Conservation (phyloP, 2,113 vertebrate genomes). For the Nipponia nippon region DNA sequence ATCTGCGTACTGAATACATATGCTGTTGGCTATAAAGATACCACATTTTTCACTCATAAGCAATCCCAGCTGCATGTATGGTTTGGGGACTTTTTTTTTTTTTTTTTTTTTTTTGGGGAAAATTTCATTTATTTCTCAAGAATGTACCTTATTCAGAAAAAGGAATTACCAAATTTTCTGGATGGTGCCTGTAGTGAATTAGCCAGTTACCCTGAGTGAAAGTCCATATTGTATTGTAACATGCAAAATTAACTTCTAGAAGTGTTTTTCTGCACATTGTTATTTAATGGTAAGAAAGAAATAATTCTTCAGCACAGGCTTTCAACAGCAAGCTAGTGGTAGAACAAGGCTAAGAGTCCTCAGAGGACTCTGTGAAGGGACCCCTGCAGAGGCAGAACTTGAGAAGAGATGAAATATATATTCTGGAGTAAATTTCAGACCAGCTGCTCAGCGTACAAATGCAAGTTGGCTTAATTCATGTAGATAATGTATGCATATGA, state of each 20-base stretch:
- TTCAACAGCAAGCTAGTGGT: neutral
- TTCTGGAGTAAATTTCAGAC: constrained; percentile 45
- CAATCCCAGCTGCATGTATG: constrained; percentile 56
- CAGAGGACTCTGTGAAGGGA: neutral
- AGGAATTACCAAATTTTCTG: neutral
- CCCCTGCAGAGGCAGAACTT: neutral
- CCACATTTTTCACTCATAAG: constrained; percentile 54
- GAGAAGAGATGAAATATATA: neutral
- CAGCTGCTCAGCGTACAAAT: constrained; percentile 40
- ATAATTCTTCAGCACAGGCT: neutral
- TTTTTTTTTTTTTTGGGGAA: neutral
- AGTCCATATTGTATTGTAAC: neutral
- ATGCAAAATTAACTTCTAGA: neutral
- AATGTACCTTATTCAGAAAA: neutral
- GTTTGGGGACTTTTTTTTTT: neutral
- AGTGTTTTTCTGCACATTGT: neutral
- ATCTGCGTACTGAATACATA: constrained; percentile 45
- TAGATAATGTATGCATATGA: constrained; percentile 21
- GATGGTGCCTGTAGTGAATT: neutral
- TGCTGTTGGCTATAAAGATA: constrained; percentile 59
- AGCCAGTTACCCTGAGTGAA: neutral
- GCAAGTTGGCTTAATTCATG: constrained; percentile 55
- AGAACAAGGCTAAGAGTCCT: neutral
- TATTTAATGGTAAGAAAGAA: neutral
- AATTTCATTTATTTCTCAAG: neutral